These are phyloP conservation scores for Melanostigma gelatinosum DNA, from an alignment of 2,113 vertebrate genomes.

Conservation along the genomic window DNA sequence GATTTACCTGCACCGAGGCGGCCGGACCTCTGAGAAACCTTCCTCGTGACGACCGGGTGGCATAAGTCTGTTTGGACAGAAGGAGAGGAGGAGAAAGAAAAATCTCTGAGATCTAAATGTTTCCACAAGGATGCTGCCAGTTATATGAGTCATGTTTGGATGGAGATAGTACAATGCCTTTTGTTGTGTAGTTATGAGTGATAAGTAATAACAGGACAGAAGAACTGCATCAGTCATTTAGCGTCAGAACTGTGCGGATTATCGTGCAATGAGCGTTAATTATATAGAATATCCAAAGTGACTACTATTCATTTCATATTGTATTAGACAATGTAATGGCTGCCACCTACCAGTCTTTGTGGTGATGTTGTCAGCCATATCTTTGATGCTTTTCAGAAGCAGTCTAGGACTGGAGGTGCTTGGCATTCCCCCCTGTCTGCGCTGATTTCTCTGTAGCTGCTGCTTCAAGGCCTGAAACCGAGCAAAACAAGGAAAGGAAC, in stretches of 20 bases:
- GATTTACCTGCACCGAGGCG: conserved; percentile 91
- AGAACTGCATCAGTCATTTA: neutral
- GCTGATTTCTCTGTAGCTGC: conserved; percentile 92
- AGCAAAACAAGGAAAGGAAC: conserved; percentile 20
- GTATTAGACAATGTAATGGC: neutral
- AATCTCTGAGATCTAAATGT: conserved; percentile 82
- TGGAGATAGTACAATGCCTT: conserved; percentile 1
- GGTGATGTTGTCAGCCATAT: conserved; percentile 79
- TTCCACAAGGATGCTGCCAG: conserved; percentile 82
- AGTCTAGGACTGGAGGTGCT: conserved; percentile 86
- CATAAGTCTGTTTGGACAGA: conserved; percentile 85
- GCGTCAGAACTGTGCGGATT: neutral
- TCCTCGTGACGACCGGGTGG: conserved; percentile 86
- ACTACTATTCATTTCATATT: neutral
- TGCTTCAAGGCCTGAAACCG: conserved; percentile 90
- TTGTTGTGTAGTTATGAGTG: conserved; percentile 15
- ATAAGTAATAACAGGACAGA: conserved; percentile 15
- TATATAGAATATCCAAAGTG: neutral
- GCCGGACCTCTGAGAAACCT: conserved; percentile 89
- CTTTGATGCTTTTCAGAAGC: conserved; percentile 90
- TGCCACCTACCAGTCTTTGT: conserved; percentile 84
- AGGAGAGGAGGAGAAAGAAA: conserved; percentile 80
- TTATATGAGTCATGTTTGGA: conserved; percentile 40
- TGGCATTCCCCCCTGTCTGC: conserved; percentile 87
- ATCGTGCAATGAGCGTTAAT: neutral